phyloP scores from a whole-genome alignment of 2,888 invertebrate genomes.

The Amiota communis region DNA sequence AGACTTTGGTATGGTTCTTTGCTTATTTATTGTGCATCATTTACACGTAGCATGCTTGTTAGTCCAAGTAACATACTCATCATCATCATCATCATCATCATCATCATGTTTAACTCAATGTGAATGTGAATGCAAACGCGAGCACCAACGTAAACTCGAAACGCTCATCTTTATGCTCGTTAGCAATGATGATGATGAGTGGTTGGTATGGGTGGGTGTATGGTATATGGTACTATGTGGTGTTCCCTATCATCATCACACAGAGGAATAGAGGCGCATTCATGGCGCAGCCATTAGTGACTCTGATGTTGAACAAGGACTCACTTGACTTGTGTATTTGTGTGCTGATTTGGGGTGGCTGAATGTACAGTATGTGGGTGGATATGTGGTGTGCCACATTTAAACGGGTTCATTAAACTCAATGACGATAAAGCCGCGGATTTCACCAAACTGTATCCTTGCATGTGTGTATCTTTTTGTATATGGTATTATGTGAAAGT shows the following conservation, averaged over 20 bases:
- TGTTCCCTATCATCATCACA: too few relatives aligned
- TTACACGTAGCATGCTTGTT: constrained; percentile 23
- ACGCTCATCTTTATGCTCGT: constrained; percentile 12
- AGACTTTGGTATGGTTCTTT: not conserved
- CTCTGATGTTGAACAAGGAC: not conserved
- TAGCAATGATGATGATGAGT: not conserved
- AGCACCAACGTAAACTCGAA: not conserved
- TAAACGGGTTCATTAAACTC: constrained; percentile 25
- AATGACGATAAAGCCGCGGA: constrained; percentile 22
- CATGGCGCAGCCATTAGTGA: constrained; percentile 6
- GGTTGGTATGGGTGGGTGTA: not conserved
- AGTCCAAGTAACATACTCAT: not conserved
- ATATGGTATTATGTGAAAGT: constrained; percentile 33
- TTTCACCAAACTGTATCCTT: not conserved
- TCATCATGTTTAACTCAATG: not conserved
- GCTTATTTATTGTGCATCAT: constrained; percentile 26
- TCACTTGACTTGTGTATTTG: constrained; percentile 14
- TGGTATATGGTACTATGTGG: too few relatives aligned
- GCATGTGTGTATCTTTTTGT: not conserved
- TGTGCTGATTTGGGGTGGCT: too few relatives aligned
- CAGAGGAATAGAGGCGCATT: not conserved
- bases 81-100: not conserved
- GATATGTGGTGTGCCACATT: constrained; percentile 12
- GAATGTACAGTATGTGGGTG: not conserved
- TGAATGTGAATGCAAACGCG: not conserved